These are phyloP conservation scores for Cyrtodaria siliqua DNA, from an alignment of 2,888 invertebrate genomes.

Conservation along the genomic window DNA sequence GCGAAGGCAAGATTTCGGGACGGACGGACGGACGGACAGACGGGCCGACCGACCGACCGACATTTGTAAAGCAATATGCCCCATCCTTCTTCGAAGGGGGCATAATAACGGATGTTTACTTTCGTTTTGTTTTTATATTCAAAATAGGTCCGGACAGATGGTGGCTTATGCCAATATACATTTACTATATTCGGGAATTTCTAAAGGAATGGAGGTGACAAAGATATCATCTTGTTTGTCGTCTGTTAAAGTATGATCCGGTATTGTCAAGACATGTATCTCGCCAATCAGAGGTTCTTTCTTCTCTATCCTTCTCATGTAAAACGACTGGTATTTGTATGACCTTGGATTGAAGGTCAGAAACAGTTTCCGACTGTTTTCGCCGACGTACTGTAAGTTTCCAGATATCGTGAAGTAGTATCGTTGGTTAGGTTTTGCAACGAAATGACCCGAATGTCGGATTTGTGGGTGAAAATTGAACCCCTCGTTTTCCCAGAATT, in stretches of 20 bases:
- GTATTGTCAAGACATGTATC: slow-evolving; percentile 35
- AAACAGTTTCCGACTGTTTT: slow-evolving; percentile 3
- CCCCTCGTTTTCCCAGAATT: slow-evolving; percentile 61
- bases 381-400: slow-evolving; percentile 43
- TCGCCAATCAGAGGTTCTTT: slow-evolving; percentile 44
- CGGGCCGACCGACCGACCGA: too few species aligned
- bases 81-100: too few species aligned
- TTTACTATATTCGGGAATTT: slow-evolving; percentile 24
- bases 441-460: slow-evolving; percentile 62
- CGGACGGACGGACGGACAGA: too few species aligned
- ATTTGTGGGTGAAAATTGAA: slow-evolving; percentile 54
- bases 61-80: too few species aligned
- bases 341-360: slow-evolving; percentile 56
- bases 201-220: slow-evolving; percentile 52
- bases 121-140: too few species aligned
- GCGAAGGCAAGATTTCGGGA: too few species aligned
- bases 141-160: too few species aligned
- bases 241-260: neutral
- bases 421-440: slow-evolving; percentile 54
- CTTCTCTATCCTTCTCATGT: slow-evolving; percentile 28
- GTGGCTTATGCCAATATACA: slow-evolving; percentile 34
- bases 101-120: too few species aligned
- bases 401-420: slow-evolving; percentile 50
- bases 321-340: slow-evolving; percentile 61
- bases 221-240: slow-evolving; percentile 24